phyloP scores from a whole-genome alignment of 2,113 vertebrate species.

The Amphilophus citrinellus region DNA sequence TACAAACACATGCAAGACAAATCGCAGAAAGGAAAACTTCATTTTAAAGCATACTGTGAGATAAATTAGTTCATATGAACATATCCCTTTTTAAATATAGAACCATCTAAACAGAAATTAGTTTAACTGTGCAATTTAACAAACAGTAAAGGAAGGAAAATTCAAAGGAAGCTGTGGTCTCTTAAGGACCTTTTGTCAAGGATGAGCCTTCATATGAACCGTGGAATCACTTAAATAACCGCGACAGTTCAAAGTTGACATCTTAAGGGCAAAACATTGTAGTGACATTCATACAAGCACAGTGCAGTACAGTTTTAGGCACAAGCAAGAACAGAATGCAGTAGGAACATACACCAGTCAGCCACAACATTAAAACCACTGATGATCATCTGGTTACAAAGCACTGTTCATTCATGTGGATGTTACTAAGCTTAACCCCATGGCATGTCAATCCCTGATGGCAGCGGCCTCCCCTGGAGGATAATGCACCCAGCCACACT shows the following conservation, averaged over 20 bases:
- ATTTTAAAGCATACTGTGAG: slow-evolving; percentile 66
- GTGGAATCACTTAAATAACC: slow-evolving; percentile 8
- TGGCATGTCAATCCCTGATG: background rate
- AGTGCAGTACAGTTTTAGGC: slow-evolving; percentile 58
- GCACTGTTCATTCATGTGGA: background rate
- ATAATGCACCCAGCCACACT: background rate
- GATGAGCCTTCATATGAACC: slow-evolving; percentile 29
- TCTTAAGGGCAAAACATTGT: slow-evolving; percentile 40
- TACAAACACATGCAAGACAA: slow-evolving; percentile 43
- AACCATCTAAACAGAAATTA: slow-evolving; percentile 67
- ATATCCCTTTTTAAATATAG: slow-evolving; percentile 74
- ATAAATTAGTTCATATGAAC: slow-evolving; percentile 67
- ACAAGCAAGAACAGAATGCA: slow-evolving; percentile 60
- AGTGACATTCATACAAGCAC: slow-evolving; percentile 42
- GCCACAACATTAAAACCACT: slow-evolving; percentile 13
- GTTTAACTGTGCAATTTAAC: slow-evolving; percentile 67
- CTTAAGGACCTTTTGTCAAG: slow-evolving; percentile 69
- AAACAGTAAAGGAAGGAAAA: slow-evolving; percentile 25
- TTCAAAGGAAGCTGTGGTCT: slow-evolving; percentile 61
- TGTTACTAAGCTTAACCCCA: background rate
- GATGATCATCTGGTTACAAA: background rate
- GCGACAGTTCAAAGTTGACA: slow-evolving; percentile 40
- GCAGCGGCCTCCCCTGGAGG: background rate
- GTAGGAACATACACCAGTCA: slow-evolving; percentile 37
- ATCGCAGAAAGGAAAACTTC: slow-evolving; percentile 46